Evolutionary conservation across 2,888 invertebrate genomes (phyloP).

Genomic region (Pachydiplax longipennis): DNA sequence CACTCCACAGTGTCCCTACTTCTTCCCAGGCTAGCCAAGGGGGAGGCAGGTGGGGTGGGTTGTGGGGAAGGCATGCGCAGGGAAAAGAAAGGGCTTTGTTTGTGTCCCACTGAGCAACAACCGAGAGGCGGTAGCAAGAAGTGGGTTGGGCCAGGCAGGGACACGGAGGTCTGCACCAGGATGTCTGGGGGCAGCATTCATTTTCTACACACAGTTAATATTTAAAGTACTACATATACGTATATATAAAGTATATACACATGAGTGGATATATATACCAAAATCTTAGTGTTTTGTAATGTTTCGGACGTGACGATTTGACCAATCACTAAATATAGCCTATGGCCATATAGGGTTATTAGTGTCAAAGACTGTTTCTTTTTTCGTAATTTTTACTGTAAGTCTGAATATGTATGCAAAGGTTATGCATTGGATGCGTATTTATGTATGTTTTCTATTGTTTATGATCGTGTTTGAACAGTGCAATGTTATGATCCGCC

Average conservation of each 20-base stretch:
- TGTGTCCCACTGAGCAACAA: conserved; percentile 34
- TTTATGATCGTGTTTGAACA: conserved; percentile 34
- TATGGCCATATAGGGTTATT: conserved; percentile 35
- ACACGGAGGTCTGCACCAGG: conserved; percentile 38
- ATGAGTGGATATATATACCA: conserved; percentile 19
- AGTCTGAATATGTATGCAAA: conserved; percentile 33
- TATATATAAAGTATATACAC: conserved; percentile 4
- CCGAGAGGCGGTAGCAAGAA: conserved; percentile 42
- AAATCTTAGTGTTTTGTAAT: conserved; percentile 38
- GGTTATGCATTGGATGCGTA: conserved; percentile 21
- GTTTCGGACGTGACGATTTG: conserved; percentile 33
- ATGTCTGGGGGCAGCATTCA: conserved; percentile 30
- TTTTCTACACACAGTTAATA: conserved; percentile 36
- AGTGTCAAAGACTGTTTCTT: conserved; percentile 18
- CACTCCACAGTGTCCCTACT: conserved; percentile 33
- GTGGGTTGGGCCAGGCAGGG: conserved; percentile 42
- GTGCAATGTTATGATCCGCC: conserved; percentile 37
- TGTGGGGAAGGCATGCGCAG: background rate
- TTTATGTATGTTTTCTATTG: conserved; percentile 38
- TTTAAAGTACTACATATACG: background rate
- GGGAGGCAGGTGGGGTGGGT: conserved; percentile 13
- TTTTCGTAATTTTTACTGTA: conserved; percentile 16
- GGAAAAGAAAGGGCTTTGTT: background rate
- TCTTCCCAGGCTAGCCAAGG: conserved; percentile 35
- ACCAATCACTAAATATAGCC: conserved; percentile 24